Percentiles rank a stretch among this genome's conserved stretches.
Evolutionary conservation across 2,797 vertebrate species (phyloP).

Genomic region (Gallinago nigripennis): DNA sequence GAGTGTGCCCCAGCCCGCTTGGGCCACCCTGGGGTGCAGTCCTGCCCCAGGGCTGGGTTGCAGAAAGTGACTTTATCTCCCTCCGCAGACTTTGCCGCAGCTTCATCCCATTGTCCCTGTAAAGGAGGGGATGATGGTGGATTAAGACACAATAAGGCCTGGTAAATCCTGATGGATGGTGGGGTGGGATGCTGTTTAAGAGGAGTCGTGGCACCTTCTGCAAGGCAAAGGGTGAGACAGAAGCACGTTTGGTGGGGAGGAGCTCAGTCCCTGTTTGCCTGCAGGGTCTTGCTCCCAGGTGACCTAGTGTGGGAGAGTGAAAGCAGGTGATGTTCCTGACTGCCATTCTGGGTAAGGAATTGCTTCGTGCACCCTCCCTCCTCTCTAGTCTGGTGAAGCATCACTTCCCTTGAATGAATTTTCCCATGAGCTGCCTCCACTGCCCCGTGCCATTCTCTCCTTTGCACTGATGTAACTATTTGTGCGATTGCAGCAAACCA

Average conservation of each 20-base stretch:
- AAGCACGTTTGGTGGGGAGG: neutral
- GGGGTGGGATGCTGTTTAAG: neutral
- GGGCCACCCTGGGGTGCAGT: neutral
- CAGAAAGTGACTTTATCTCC: neutral
- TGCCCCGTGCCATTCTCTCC: rapidly evolving
- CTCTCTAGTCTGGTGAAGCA: neutral
- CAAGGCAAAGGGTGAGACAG: neutral
- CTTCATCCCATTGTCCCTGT: neutral
- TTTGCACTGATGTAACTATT: neutral
- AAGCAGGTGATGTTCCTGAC: neutral
- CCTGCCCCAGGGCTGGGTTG: neutral
- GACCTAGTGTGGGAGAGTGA: neutral
- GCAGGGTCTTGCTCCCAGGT: neutral
- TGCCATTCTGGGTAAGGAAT: neutral
- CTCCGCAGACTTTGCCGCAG: neutral
- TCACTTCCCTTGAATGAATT: rapidly evolving
- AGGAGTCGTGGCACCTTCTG: neutral
- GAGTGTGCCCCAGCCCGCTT: neutral
- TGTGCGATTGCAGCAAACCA: neutral
- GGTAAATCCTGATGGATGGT: neutral
- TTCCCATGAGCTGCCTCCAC: neutral
- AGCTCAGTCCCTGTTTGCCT: neutral
- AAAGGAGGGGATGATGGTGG: neutral
- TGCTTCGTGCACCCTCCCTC: rapidly evolving
- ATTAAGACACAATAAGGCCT: neutral